phyloP scores from a whole-genome alignment of 2,113 vertebrate genomes.

The Grantiella picta region DNA sequence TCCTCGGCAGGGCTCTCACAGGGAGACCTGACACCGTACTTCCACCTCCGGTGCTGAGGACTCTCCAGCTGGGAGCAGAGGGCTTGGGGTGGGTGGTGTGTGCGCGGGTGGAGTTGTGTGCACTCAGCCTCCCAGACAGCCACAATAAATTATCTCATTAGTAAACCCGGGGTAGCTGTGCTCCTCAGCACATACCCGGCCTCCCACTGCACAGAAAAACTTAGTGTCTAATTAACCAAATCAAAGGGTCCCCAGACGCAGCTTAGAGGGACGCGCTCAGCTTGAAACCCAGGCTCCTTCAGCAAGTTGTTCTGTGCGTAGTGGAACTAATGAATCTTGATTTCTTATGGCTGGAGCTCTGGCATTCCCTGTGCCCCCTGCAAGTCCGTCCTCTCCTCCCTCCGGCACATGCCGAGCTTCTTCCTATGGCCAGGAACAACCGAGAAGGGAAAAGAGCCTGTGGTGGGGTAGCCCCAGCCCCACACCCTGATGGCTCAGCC shows the following conservation, averaged over 20 bases:
- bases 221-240: background rate
- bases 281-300: background rate
- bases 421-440: background rate
- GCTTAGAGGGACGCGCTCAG: background rate
- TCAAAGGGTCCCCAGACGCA: background rate
- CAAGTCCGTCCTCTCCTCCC: background rate
- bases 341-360: background rate
- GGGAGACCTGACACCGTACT: background rate
- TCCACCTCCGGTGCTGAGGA: background rate
- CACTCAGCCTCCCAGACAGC: constrained; percentile 2
- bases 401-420: background rate
- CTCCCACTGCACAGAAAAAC: constrained; percentile 26
- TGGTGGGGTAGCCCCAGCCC: background rate
- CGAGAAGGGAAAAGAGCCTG: background rate
- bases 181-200: constrained; percentile 1
- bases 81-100: background rate
- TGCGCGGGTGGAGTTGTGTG: background rate
- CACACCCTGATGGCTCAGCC: accelerated
- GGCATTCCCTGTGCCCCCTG: background rate
- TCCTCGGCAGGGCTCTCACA: background rate
- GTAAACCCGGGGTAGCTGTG: background rate
- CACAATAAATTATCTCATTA: constrained; percentile 40
- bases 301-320: accelerated
- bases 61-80: background rate
- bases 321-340: background rate